A percentile compares a stretch with the other conserved stretches of the same genome.
phyloP scores from a whole-genome alignment of 2,888 invertebrate genomes.

The Exocentrus adspersus region DNA sequence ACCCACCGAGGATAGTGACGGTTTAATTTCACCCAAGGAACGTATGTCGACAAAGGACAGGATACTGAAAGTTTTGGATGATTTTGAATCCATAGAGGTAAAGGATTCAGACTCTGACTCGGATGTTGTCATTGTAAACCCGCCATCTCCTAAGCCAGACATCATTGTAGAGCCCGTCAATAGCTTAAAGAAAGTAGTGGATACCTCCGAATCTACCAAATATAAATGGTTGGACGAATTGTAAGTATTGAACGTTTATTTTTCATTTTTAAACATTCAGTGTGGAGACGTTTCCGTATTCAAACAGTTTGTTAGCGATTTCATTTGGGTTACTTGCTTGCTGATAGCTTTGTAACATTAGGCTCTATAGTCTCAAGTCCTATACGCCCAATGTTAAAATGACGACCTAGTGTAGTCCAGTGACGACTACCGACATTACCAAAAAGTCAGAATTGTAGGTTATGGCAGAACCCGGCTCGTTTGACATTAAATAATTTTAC shows the following conservation, averaged over 20 bases:
- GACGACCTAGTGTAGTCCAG: no score
- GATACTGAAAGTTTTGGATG: slow-evolving; percentile 51
- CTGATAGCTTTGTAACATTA: no score
- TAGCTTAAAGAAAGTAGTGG: slow-evolving; percentile 69
- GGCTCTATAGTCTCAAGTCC: no score
- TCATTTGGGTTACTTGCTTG: no score
- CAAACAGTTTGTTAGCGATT: no score
- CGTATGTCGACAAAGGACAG: slow-evolving; percentile 53
- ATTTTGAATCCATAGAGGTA: slow-evolving; percentile 52
- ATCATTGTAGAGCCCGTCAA: slow-evolving; percentile 64
- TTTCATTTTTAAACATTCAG: not conserved
- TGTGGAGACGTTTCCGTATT: no score
- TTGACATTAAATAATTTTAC: no score
- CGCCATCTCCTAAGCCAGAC: slow-evolving; percentile 61
- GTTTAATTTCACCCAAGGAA: slow-evolving; percentile 20
- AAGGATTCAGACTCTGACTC: slow-evolving; percentile 61
- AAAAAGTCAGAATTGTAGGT: no score
- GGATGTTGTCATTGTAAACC: slow-evolving; percentile 56
- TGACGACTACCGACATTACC: no score
- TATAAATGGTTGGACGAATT: slow-evolving; percentile 68
- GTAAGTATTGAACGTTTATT: no score
- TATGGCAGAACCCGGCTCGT: no score
- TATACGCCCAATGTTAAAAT: no score
- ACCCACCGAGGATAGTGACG: slow-evolving; percentile 16
- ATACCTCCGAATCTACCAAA: slow-evolving; percentile 65